Base-by-base conservation (phyloP, 2,797 vertebrate genomes). In the Neopelma chrysocephalum region DNA sequence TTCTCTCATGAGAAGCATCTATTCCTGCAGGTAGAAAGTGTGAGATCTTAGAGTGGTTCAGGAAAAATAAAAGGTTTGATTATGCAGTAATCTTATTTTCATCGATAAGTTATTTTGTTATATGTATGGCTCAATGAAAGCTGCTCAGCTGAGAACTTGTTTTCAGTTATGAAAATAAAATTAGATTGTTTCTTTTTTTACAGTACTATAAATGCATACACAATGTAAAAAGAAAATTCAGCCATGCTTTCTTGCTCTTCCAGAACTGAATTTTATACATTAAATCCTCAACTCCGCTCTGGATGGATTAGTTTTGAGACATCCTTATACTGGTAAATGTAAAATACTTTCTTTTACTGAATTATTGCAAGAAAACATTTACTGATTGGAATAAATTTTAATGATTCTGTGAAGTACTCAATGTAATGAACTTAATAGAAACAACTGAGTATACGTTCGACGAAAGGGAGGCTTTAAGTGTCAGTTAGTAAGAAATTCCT, bases 121-220 rank as follows among this genome's bases (percentile, higher is more conserved):
- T 70, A 31, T 89, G 15, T 82, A 56, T 93, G 89, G 29, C 66
- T 85, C 1, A 0, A 27, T 93, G 88, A 93, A 91, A 90, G 78
- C 47, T 48, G 38, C 60, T 95, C 70, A 92, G 4, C 16, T 79
- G 82, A 95, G 89, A 92, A 87, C 45, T 89, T 93, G 62, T 76
- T 84, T 92, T 84, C 64, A 90, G 50, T 65, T 58, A 71, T 73
- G 57, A 86, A 93, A 96, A 96, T 90, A 90, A 95, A 96, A 95
- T 95, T 72, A 78, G 53, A 89, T 90, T 71, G 42, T 86, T 92
- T 94, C 70, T 92, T 51, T 54, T 83, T 87, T 94, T 60, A 87
- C 15, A 8, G 42, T 87, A 53, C 32, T 79, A 29, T 72, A 92
- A 90, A 75, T 57, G n/a, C 53, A 80, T 65, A 25, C 9, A 76